Conservation (phyloP, 2,113 vertebrate species). For the Nesoenas mayeri region DNA sequence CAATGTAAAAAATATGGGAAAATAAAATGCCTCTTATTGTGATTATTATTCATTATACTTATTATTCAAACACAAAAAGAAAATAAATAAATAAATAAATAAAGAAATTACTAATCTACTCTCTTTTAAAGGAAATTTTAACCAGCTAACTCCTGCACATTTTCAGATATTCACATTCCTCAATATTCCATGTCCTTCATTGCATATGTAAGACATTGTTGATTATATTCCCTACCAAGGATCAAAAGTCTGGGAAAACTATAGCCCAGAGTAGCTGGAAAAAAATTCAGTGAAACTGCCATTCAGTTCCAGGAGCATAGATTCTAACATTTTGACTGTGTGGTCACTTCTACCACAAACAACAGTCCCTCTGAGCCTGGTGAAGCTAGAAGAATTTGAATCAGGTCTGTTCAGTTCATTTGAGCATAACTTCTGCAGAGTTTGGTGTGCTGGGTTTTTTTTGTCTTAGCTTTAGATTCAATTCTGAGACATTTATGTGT, state of each 20-base stretch:
- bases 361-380: neutral
- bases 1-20: neutral
- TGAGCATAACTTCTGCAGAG: neutral
- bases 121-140: neutral
- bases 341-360: neutral
- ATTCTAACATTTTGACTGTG: neutral
- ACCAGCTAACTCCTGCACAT: neutral
- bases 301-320: neutral
- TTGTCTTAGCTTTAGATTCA: neutral
- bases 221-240: neutral
- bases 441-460: neutral
- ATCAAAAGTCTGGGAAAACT: neutral
- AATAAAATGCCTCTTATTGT: neutral
- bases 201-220: neutral
- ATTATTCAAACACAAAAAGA: neutral
- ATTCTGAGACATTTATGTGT: neutral
- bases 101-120: neutral
- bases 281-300: neutral
- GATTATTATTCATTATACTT: neutral
- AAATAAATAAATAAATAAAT: no score
- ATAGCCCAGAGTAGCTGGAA: neutral
- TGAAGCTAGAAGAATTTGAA: neutral
- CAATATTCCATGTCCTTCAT: neutral
- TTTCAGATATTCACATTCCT: neutral
- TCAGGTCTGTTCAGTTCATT: neutral